Percentiles rank a stretch among this genome's conserved stretches.
These are phyloP conservation scores for Acrossocheilus wenchowensis DNA, from an alignment of 2,797 vertebrate genomes.

Conservation along the genomic window DNA sequence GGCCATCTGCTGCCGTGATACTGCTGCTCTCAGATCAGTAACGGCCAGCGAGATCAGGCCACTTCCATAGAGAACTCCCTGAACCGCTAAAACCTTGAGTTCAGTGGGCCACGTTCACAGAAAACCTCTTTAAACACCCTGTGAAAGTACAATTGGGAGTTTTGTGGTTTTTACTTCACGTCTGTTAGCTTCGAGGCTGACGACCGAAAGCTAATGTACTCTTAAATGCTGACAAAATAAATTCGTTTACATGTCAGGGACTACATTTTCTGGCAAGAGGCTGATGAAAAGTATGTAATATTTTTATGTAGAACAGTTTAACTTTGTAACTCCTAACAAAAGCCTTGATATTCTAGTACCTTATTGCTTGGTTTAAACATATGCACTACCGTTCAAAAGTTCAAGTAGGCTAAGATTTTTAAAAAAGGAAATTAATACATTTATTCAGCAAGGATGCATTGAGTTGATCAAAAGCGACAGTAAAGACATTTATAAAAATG, in stretches of 20 bases:
- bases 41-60: neutral
- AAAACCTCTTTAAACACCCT: conserved; percentile 1
- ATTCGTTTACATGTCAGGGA: neutral
- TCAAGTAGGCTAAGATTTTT: neutral
- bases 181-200: neutral
- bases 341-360: neutral
- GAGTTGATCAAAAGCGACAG: neutral
- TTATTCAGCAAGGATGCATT: conserved; percentile 2
- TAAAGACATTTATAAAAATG: neutral
- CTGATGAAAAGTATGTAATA: neutral
- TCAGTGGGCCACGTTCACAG: neutral
- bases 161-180: neutral
- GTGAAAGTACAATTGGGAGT: neutral
- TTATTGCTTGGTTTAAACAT: conserved; percentile 15
- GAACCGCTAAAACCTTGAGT: neutral
- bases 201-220: no score
- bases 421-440: neutral
- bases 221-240: neutral
- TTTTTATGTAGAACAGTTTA: neutral
- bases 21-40: conserved; percentile 20
- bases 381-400: neutral
- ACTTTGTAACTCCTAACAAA: neutral
- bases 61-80: neutral
- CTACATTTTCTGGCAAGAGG: neutral
- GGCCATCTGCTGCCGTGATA: conserved; percentile 31